phyloP scores from a whole-genome alignment of 2,888 invertebrate species.

The Drepana falcataria region DNA sequence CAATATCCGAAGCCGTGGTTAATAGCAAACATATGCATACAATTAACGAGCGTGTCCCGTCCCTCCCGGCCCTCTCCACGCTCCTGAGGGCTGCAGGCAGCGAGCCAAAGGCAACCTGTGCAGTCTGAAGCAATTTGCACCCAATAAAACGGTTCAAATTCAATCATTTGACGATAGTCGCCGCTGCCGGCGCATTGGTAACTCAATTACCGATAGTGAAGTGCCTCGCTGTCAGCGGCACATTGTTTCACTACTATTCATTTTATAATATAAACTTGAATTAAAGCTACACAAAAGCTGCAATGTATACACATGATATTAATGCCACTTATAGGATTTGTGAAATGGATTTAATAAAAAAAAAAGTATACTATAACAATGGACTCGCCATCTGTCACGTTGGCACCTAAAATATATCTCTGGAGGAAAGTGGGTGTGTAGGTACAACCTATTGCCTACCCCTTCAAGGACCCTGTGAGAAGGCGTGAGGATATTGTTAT shows the following conservation, averaged over 20 bases:
- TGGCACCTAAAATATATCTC: no score
- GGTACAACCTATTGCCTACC: no score
- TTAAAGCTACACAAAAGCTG: no score
- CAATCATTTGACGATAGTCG: slow-evolving; percentile 32
- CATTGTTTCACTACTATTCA: neutral
- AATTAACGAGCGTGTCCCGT: neutral
- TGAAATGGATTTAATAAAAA: no score
- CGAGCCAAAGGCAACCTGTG: neutral
- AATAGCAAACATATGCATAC: neutral
- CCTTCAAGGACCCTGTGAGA: no score
- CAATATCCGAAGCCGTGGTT: neutral
- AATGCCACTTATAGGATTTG: no score
- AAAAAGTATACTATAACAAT: no score
- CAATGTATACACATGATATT: no score
- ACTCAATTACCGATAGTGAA: slow-evolving; percentile 19
- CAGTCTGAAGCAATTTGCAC: slow-evolving; percentile 43
- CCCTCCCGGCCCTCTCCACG: neutral
- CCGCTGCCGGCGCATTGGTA: slow-evolving; percentile 37
- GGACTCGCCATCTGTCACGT: no score
- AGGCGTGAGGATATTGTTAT: no score
- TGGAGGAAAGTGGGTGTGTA: no score
- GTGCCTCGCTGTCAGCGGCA: neutral
- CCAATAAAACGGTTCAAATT: slow-evolving; percentile 50
- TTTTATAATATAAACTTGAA: neutral
- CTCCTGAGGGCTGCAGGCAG: neutral